Evolutionary conservation across 2,113 vertebrate genomes (phyloP).

Genomic region (Myiopsitta monachus): DNA sequence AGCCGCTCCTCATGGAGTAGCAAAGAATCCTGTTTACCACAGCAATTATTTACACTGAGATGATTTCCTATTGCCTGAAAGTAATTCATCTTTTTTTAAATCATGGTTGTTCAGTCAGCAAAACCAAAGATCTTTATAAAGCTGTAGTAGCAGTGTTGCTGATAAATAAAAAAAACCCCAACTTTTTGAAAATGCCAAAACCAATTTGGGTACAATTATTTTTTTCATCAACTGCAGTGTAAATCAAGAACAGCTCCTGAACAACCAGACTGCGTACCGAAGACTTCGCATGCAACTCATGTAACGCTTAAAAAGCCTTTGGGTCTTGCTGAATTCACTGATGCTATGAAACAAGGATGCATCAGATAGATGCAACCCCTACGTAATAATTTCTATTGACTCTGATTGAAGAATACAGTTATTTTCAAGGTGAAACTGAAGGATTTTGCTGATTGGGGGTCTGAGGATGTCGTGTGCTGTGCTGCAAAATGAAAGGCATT

Average conservation of each 20-base stretch:
- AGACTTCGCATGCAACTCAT: background rate
- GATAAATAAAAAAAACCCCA: background rate
- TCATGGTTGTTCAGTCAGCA: background rate
- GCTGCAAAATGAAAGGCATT: background rate
- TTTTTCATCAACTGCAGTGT: background rate
- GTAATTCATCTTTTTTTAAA: background rate
- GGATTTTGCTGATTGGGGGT: background rate
- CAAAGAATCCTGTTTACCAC: background rate
- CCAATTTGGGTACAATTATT: background rate
- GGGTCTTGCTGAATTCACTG: background rate
- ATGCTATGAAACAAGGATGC: background rate
- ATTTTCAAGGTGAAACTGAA: background rate
- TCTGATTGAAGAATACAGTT: background rate
- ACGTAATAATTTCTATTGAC: background rate
- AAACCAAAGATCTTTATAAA: background rate
- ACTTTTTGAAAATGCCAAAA: background rate
- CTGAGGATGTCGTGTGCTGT: background rate
- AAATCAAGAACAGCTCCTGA: background rate
- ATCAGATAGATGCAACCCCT: background rate
- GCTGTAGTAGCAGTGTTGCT: background rate
- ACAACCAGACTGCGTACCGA: background rate
- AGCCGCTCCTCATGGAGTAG: fast-evolving
- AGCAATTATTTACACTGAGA: background rate
- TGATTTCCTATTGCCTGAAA: background rate
- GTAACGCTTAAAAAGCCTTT: fast-evolving